A percentile compares a stretch with the other conserved stretches of the same genome.
Evolutionary conservation across 2,888 invertebrate genomes (phyloP).

Genomic region (Augiades crinisus): DNA sequence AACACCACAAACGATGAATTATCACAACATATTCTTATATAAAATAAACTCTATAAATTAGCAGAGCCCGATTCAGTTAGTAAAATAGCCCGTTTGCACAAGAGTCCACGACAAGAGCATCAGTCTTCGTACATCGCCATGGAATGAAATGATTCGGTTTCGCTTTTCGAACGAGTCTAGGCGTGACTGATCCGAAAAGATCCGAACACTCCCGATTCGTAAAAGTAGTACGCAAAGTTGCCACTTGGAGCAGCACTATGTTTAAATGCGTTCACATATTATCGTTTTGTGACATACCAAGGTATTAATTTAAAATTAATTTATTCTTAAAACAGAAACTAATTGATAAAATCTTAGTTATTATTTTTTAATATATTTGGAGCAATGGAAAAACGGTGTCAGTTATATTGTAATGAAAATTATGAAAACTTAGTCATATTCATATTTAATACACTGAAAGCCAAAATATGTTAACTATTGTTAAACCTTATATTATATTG

Average conservation of each 20-base stretch:
- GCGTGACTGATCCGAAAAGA: slow-evolving; percentile 75
- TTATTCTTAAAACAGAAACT: no score
- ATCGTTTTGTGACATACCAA: no score
- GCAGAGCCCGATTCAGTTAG: slow-evolving; percentile 64
- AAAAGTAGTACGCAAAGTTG: slow-evolving; percentile 31
- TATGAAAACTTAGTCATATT: no score
- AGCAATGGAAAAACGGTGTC: no score
- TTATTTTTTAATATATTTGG: no score
- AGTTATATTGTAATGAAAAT: no score
- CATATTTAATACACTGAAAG: no score
- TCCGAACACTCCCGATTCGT: slow-evolving; percentile 61
- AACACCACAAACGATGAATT: slow-evolving; percentile 66
- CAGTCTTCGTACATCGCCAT: slow-evolving; percentile 78
- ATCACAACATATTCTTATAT: slow-evolving; percentile 71
- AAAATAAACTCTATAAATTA: slow-evolving; percentile 61
- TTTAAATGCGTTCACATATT: slow-evolving; percentile 43
- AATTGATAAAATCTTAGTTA: no score
- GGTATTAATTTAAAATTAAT: no score
- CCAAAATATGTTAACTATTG: no score
- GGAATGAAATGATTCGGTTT: slow-evolving; percentile 71
- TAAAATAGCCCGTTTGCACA: slow-evolving; percentile 72
- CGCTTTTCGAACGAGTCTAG: slow-evolving; percentile 80
- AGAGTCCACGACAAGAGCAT: slow-evolving; percentile 76
- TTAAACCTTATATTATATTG: no score
- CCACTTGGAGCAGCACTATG: slow-evolving; percentile 54